These are phyloP conservation scores for Hemibagrus wyckioides DNA, from an alignment of 2,113 vertebrate species.

Conservation along the genomic window DNA sequence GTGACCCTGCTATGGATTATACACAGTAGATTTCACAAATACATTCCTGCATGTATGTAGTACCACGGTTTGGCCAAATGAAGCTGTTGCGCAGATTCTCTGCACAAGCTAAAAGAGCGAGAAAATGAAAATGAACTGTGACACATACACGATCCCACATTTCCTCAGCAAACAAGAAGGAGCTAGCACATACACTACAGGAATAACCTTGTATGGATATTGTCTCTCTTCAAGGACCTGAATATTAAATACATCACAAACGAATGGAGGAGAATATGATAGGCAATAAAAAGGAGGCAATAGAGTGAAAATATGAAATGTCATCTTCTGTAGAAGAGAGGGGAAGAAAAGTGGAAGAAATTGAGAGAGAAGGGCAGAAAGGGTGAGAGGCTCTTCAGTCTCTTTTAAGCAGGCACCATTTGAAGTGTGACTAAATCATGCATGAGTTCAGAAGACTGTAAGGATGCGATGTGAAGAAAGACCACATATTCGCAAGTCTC, in stretches of 20 bases:
- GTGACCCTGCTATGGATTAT: constrained; percentile 24
- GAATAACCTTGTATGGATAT: constrained; percentile 10
- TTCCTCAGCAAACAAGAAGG: neutral
- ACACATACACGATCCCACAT: neutral
- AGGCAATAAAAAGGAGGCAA: constrained; percentile 36
- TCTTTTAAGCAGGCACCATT: constrained; percentile 35
- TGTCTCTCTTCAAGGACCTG: neutral
- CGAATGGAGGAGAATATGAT: constrained; percentile 25
- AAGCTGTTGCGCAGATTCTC: constrained; percentile 1
- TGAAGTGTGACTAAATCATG: constrained; percentile 55
- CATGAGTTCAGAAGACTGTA: constrained; percentile 47
- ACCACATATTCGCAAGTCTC: neutral
- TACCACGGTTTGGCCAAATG: neutral
- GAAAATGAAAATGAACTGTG: constrained; percentile 14
- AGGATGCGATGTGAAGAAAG: constrained; percentile 45
- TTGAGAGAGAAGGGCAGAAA: constrained; percentile 30
- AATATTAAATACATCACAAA: constrained; percentile 30
- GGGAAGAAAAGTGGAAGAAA: neutral
- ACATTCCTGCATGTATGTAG: constrained; percentile 28
- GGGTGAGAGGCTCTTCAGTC: constrained; percentile 20
- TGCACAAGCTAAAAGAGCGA: neutral
- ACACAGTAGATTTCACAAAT: constrained; percentile 16
- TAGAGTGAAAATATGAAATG: constrained; percentile 25
- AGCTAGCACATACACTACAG: neutral
- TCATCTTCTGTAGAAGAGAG: neutral